Evolutionary conservation across 37 sponge, comb jelly and placozoan species (phyloP).

Genomic region (Halichondria panicea): DNA sequence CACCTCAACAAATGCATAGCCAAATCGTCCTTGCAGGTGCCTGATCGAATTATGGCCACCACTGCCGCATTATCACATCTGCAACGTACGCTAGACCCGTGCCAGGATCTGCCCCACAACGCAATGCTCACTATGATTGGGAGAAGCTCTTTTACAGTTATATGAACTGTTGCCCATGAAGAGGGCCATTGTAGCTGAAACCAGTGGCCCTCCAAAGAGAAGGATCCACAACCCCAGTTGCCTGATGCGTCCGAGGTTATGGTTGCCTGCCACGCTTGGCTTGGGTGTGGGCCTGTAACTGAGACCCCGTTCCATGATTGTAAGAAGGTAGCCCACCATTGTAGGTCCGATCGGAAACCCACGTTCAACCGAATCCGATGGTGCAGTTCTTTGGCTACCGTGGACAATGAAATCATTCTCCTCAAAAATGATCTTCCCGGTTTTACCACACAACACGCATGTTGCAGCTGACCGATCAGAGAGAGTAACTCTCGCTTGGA

Average conservation of each 20-base stretch:
- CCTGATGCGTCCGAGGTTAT: constrained; percentile 56
- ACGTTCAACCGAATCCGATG: constrained; percentile 47
- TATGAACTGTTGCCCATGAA: not conserved
- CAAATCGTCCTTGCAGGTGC: constrained; percentile 1
- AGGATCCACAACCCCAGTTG: constrained; percentile 63
- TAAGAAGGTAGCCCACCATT: constrained; percentile 53
- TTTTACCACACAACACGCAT: constrained; percentile 32
- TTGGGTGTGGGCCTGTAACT: not conserved
- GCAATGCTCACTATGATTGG: constrained; percentile 33
- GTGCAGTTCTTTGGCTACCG: constrained; percentile 2
- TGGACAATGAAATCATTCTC: not conserved
- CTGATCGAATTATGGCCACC: constrained; percentile 7
- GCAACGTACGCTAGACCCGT: not conserved
- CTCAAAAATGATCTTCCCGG: constrained; percentile 43
- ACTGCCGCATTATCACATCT: constrained; percentile 41
- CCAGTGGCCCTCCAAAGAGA: constrained; percentile 8
- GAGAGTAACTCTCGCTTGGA: constrained; percentile 23
- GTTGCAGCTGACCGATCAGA: constrained; percentile 20
- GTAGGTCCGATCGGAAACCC: constrained; percentile 47
- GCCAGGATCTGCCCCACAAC: constrained; percentile 24
- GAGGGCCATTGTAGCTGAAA: constrained; percentile 38
- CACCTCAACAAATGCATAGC: constrained; percentile 35
- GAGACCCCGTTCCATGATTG: constrained; percentile 51
- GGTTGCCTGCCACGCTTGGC: not conserved
- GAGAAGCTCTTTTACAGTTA: constrained; percentile 54